Conservation (phyloP, 2,888 invertebrate genomes). For the Erebia palarica region DNA sequence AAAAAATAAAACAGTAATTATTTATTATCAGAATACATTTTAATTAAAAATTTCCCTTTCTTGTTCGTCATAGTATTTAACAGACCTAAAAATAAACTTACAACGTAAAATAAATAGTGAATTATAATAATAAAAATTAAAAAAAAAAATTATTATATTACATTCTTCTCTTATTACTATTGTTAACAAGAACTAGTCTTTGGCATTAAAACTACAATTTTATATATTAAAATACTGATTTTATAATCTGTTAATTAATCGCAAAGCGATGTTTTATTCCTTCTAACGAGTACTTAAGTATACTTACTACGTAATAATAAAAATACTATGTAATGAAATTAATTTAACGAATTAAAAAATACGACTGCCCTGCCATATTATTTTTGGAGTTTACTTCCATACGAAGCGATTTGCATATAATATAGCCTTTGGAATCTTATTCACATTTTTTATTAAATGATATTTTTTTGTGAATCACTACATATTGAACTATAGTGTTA, state of each 20-base stretch:
- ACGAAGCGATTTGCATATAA: too few relatives aligned
- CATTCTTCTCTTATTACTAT: background rate
- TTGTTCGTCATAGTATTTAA: too few relatives aligned
- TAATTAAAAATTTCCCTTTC: background rate
- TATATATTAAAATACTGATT: conserved; percentile 14
- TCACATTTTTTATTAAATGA: too few relatives aligned
- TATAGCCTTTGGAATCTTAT: too few relatives aligned
- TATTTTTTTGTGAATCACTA: too few relatives aligned
- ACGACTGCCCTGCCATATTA: too few relatives aligned
- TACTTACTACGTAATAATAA: too few relatives aligned
- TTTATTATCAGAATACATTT: background rate
- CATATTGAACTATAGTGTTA: too few relatives aligned
- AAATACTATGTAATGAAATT: too few relatives aligned
- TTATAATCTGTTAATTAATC: background rate
- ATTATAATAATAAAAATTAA: background rate
- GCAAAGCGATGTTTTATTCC: background rate
- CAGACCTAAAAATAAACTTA: background rate
- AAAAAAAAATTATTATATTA: background rate
- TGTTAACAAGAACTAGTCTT: conserved; percentile 37
- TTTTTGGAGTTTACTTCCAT: too few relatives aligned
- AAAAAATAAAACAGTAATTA: background rate
- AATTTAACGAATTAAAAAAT: too few relatives aligned
- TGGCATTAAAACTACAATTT: conserved; percentile 38
- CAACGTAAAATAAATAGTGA: conserved; percentile 6
- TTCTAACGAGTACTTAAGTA: too few relatives aligned